Conservation (phyloP, 92 coral and sea anemone species). For the Palythoa grandis region DNA sequence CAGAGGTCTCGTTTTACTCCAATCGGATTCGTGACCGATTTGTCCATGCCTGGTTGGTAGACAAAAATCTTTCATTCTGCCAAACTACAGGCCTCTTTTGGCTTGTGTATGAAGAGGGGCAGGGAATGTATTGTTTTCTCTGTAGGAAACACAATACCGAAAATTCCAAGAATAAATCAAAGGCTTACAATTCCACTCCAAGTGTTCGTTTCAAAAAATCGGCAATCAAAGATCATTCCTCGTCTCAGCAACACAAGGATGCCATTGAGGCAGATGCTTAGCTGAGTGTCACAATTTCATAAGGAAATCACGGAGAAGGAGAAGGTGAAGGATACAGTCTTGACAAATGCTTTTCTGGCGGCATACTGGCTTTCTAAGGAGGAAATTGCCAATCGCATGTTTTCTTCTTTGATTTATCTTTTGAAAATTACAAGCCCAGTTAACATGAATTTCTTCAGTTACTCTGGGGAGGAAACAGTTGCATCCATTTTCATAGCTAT, state of each 20-base stretch:
- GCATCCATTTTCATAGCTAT: conserved; percentile 51
- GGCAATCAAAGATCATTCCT: conserved; percentile 39
- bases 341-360: conserved; percentile 50
- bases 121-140: conserved; percentile 48
- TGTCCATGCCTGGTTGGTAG: conserved; percentile 15
- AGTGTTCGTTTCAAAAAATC: conserved; percentile 44
- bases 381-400: conserved; percentile 52
- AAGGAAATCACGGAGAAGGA: conserved; percentile 59
- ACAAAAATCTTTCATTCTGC: conserved; percentile 51
- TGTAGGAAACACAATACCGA: conserved; percentile 54
- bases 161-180: conserved; percentile 50
- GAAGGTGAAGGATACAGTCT: conserved; percentile 49
- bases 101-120: conserved; percentile 54
- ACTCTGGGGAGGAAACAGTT: conserved; percentile 61
- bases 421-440: conserved; percentile 58
- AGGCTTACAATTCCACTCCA: conserved; percentile 46
- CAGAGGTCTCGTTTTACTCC: background rate
- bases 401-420: conserved; percentile 44
- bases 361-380: conserved; percentile 65
- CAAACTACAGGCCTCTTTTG: conserved; percentile 59
- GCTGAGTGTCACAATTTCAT: conserved; percentile 53
- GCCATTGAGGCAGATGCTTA: conserved; percentile 55
- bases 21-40: background rate
- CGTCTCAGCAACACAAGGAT: conserved; percentile 55
- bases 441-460: conserved; percentile 50